These are phyloP conservation scores for Argyrosomus japonicus DNA, from an alignment of 2,113 vertebrate genomes.

Conservation along the genomic window DNA sequence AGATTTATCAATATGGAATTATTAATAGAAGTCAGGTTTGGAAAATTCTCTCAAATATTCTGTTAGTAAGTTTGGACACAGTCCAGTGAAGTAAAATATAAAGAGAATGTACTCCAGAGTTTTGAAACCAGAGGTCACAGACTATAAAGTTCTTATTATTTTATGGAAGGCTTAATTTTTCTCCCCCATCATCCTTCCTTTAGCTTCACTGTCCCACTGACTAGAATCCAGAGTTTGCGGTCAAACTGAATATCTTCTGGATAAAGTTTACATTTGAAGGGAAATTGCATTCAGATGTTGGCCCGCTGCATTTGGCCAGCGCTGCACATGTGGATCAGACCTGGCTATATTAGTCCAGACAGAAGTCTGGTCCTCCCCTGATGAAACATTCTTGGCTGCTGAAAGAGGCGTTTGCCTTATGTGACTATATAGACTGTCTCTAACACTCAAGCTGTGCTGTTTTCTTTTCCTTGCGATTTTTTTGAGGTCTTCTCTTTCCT, in stretches of 20 bases:
- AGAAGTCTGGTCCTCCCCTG: slow-evolving; percentile 71
- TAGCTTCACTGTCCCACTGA: slow-evolving; percentile 49
- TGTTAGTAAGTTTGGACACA: slow-evolving; percentile 36
- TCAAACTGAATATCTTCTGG: slow-evolving; percentile 75
- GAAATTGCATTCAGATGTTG: slow-evolving; percentile 84
- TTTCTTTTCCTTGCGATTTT: slow-evolving; percentile 51
- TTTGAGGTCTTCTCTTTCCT: slow-evolving; percentile 34
- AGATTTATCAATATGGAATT: slow-evolving; percentile 13
- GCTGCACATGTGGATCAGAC: slow-evolving; percentile 62
- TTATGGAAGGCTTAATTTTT: slow-evolving; percentile 67
- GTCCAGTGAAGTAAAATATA: slow-evolving; percentile 50
- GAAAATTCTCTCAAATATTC: slow-evolving; percentile 40
- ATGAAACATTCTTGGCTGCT: slow-evolving; percentile 67
- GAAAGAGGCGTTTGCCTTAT: slow-evolving; percentile 65
- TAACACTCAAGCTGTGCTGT: slow-evolving; percentile 45
- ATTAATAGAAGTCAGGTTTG: slow-evolving; percentile 4
- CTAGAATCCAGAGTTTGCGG: slow-evolving; percentile 63
- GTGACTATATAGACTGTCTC: slow-evolving; percentile 58
- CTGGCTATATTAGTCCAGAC: slow-evolving; percentile 75
- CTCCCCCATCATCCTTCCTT: slow-evolving; percentile 38
- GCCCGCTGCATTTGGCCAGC: slow-evolving; percentile 64
- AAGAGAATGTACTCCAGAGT: slow-evolving; percentile 61
- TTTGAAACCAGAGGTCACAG: slow-evolving; percentile 70
- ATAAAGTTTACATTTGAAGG: slow-evolving; percentile 79
- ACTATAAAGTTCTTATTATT: slow-evolving; percentile 77